A percentile compares a stretch with the other conserved stretches of the same genome.
Conservation (phyloP, 2,888 invertebrate species). For the Cheilosia variabilis region DNA sequence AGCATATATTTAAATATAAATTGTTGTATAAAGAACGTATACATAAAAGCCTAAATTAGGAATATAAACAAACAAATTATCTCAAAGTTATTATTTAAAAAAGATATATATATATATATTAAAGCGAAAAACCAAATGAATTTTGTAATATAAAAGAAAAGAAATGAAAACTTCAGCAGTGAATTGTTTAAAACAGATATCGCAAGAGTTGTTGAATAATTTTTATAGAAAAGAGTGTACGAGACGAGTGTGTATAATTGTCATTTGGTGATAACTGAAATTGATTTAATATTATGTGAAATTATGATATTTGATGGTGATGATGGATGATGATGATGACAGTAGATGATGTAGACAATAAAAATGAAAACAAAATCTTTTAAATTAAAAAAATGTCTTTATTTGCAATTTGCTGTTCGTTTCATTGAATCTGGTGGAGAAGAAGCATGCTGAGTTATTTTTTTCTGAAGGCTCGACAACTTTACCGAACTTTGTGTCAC, state of each 20-base stretch:
- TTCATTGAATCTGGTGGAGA: background rate
- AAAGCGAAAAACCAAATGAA: conserved; percentile 55
- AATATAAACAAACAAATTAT: conserved; percentile 36
- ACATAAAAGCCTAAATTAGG: conserved; percentile 63
- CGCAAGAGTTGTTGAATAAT: conserved; percentile 29
- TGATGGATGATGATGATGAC: conserved; percentile 17
- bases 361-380: conserved; percentile 40
- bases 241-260: conserved; percentile 30
- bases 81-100: conserved; percentile 46
- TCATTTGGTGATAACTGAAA: conserved; percentile 33
- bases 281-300: conserved; percentile 27
- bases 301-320: conserved; percentile 31
- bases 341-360: conserved; percentile 51
- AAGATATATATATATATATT: conserved; percentile 2
- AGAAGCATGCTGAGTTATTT: too few relatives aligned
- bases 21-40: conserved; percentile 44
- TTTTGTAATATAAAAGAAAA: background rate
- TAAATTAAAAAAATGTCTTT: conserved; percentile 28
- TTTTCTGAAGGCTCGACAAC: too few relatives aligned
- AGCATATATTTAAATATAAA: background rate
- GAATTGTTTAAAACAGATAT: conserved; percentile 1
- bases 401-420: background rate
- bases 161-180: background rate
- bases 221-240: conserved; percentile 30
- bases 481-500: too few relatives aligned